These are phyloP conservation scores for Dufourea novaeangliae DNA, from an alignment of 1,140 invertebrate genomes.

Conservation along the genomic window DNA sequence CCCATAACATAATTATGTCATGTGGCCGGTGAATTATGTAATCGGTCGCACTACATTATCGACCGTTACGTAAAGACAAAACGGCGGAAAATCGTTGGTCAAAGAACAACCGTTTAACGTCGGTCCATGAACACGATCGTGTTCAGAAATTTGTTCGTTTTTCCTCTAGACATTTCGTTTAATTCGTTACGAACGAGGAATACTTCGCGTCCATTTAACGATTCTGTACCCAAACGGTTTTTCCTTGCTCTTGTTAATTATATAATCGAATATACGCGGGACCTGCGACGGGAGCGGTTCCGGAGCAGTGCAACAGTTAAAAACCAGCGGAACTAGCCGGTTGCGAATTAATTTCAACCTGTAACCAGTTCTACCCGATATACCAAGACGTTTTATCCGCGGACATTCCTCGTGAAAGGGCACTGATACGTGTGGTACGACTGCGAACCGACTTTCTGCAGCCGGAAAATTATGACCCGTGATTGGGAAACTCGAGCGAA, in stretches of 20 bases:
- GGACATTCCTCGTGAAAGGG: slow-evolving; percentile 47
- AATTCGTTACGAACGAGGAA: neutral
- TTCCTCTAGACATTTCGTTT: neutral
- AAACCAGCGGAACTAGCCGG: slow-evolving; percentile 19
- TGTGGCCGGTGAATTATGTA: slow-evolving; percentile 8
- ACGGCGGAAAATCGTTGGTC: neutral
- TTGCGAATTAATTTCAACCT: slow-evolving; percentile 21
- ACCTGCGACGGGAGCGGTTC: neutral
- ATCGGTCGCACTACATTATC: neutral
- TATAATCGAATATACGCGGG: slow-evolving; percentile 19
- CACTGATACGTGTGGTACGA: neutral
- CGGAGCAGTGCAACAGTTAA: neutral
- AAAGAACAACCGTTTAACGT: neutral
- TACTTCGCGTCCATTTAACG: neutral
- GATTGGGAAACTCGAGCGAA: neutral
- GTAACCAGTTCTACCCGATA: slow-evolving; percentile 20
- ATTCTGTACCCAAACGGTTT: slow-evolving; percentile 4
- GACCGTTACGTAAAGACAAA: neutral
- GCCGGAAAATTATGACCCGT: neutral
- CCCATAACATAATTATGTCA: neutral
- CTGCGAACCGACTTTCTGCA: slow-evolving; percentile 6
- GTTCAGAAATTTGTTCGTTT: neutral
- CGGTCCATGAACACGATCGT: neutral
- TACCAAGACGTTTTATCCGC: slow-evolving; percentile 1
- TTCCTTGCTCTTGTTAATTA: slow-evolving; percentile 28